A percentile compares a stretch with the other conserved stretches of the same genome.
These are phyloP conservation scores for Agriotes lineatus DNA, from an alignment of 2,888 invertebrate genomes.

Conservation along the genomic window DNA sequence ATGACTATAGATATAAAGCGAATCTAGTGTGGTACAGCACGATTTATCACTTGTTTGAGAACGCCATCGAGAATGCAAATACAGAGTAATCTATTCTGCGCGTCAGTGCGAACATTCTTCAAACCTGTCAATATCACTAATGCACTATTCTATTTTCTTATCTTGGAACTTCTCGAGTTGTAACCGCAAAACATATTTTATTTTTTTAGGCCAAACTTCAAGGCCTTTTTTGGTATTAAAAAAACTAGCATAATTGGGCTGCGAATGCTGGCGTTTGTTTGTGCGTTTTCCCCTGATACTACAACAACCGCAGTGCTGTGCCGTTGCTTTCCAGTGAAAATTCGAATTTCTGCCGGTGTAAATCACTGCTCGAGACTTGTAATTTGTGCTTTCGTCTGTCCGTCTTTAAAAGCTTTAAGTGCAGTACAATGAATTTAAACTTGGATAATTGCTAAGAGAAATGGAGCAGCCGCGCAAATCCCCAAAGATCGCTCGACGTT, in stretches of 20 bases:
- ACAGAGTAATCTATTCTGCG: conserved; percentile 16
- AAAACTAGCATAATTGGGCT: no score
- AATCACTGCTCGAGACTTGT: neutral
- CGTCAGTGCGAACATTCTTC: conserved; percentile 5
- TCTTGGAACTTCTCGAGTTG: neutral
- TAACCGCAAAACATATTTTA: no score
- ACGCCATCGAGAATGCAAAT: conserved; percentile 20
- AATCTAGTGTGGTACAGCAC: neutral
- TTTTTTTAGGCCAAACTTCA: no score
- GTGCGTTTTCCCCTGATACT: no score
- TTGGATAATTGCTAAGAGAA: conserved; percentile 16
- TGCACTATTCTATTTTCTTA: neutral
- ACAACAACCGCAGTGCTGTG: no score
- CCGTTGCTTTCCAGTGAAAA: no score
- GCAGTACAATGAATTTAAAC: conserved; percentile 16
- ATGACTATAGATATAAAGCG: no score
- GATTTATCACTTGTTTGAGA: conserved; percentile 15
- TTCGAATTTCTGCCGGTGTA: neutral
- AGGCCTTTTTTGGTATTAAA: no score
- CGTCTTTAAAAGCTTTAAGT: neutral
- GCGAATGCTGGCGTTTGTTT: no score
- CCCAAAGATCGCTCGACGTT: conserved; percentile 4
- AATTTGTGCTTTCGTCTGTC: neutral
- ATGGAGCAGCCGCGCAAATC: conserved; percentile 1
- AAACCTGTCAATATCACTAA: conserved; percentile 15